A percentile compares a stretch with the other conserved stretches of the same genome.
Evolutionary conservation across 2,888 invertebrate genomes (phyloP).

Genomic region (Dorcus parallelipipedus): DNA sequence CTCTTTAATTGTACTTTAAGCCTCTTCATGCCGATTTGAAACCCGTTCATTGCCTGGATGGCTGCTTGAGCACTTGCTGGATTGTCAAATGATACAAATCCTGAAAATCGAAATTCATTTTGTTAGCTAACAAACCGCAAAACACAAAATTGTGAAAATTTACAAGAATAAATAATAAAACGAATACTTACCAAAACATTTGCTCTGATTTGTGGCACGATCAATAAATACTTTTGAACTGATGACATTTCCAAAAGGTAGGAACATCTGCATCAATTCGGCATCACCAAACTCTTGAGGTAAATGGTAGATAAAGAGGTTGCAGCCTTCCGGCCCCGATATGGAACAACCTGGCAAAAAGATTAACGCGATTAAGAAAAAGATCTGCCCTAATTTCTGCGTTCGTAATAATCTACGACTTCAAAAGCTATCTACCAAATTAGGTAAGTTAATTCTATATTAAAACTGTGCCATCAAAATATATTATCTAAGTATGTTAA

Average conservation of each 20-base stretch:
- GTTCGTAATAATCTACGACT: neutral
- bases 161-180: neutral
- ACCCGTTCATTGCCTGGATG: conserved; percentile 99
- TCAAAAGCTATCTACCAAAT: neutral
- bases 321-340: conserved; percentile 99
- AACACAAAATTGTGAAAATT: neutral
- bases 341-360: conserved; percentile 76
- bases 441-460: neutral
- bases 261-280: conserved; percentile 99
- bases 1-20: conserved; percentile 99
- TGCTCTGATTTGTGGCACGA: conserved; percentile 99
- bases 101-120: conserved; percentile 52
- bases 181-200: conserved; percentile 92
- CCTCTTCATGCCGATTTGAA: conserved; percentile 99
- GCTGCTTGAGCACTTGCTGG: conserved; percentile 96
- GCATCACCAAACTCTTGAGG: conserved; percentile 99
- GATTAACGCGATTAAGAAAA: neutral
- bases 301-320: conserved; percentile 99
- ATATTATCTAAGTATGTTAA: neutral
- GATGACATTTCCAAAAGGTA: conserved; percentile 99
- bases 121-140: neutral
- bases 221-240: conserved; percentile 99
- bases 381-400: neutral
- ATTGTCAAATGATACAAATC: conserved; percentile 99
- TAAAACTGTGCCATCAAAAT: neutral